phyloP scores from a whole-genome alignment of 2,888 invertebrate species.

The Lissonota sp. region DNA sequence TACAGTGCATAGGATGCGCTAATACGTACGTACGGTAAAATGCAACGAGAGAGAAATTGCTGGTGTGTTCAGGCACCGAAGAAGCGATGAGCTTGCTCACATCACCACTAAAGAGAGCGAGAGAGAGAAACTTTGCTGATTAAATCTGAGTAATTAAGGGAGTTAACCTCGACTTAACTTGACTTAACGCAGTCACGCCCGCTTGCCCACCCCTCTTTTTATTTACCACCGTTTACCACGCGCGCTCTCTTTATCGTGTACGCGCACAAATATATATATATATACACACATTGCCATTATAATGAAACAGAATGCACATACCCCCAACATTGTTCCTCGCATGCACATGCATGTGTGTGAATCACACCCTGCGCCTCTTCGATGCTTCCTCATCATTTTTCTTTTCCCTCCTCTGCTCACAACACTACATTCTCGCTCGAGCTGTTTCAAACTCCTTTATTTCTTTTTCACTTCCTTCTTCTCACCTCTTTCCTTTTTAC shows the following conservation, averaged over 20 bases:
- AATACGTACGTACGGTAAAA: constrained; percentile 33
- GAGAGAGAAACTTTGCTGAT: constrained; percentile 72
- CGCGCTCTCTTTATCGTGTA: constrained; percentile 50
- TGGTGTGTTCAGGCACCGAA: constrained; percentile 61
- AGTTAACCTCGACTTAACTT: constrained; percentile 83
- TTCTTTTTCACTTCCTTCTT: constrained; percentile 50
- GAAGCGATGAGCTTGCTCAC: constrained; percentile 37
- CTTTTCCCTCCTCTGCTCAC: constrained; percentile 31
- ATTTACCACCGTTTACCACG: constrained; percentile 79
- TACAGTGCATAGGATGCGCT: constrained; percentile 7
- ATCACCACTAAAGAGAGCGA: constrained; percentile 16
- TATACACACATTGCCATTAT: constrained; percentile 19
- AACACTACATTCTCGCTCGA: constrained; percentile 53
- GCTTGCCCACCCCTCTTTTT: constrained; percentile 81
- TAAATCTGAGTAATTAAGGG: constrained; percentile 84
- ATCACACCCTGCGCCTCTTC: constrained; percentile 8
- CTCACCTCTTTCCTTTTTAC: constrained; percentile 37
- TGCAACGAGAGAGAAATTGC: constrained; percentile 52
- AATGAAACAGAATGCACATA: constrained; percentile 12
- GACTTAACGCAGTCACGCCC: constrained; percentile 84
- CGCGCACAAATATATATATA: constrained; percentile 26
- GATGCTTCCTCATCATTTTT: constrained; percentile 38
- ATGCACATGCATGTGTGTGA: not conserved
- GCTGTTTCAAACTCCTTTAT: constrained; percentile 33
- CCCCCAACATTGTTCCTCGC: constrained; percentile 45